A percentile compares a stretch with the other conserved stretches of the same genome.
phyloP scores from a whole-genome alignment of 1,140 invertebrate genomes.

The Proctacanthus coquilletti region DNA sequence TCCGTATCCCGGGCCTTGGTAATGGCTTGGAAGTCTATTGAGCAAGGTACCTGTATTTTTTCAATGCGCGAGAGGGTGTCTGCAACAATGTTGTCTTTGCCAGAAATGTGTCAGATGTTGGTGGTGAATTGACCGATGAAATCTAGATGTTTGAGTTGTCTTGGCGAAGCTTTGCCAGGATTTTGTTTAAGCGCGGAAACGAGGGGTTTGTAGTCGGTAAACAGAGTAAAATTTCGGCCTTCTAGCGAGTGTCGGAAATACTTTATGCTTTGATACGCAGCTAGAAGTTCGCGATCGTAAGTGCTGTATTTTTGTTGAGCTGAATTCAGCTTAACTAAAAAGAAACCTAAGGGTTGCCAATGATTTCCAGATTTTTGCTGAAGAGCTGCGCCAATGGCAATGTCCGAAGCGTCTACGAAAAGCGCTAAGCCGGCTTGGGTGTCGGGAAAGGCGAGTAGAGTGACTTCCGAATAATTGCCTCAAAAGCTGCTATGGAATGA shows the following conservation, averaged over 20 bases:
- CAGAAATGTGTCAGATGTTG: conserved; percentile 22
- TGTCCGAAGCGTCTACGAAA: conserved; percentile 14
- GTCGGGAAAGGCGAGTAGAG: conserved; percentile 10
- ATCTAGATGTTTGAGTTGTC: conserved; percentile 21
- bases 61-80: conserved; percentile 20
- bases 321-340: neutral
- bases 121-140: conserved; percentile 29
- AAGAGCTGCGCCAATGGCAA: conserved; percentile 14
- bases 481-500: conserved; percentile 10
- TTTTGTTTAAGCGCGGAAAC: conserved; percentile 2
- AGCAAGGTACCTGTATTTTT: conserved; percentile 6
- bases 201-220: conserved; percentile 30
- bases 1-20: neutral
- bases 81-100: conserved; percentile 21
- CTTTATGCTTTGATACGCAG: conserved; percentile 15
- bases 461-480: conserved; percentile 14
- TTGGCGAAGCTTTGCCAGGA: conserved; percentile 2
- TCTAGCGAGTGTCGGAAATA: conserved; percentile 14
- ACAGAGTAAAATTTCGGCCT: conserved; percentile 17
- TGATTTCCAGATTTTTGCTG: conserved; percentile 10
- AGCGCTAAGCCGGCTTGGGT: conserved; percentile 7
- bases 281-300: conserved; percentile 22
- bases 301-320: conserved; percentile 10
- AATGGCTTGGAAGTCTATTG: neutral
- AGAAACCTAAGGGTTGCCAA: neutral